These are phyloP conservation scores for Apodemus speciosus DNA, from an alignment of 2,113 vertebrate species.

Conservation along the genomic window DNA sequence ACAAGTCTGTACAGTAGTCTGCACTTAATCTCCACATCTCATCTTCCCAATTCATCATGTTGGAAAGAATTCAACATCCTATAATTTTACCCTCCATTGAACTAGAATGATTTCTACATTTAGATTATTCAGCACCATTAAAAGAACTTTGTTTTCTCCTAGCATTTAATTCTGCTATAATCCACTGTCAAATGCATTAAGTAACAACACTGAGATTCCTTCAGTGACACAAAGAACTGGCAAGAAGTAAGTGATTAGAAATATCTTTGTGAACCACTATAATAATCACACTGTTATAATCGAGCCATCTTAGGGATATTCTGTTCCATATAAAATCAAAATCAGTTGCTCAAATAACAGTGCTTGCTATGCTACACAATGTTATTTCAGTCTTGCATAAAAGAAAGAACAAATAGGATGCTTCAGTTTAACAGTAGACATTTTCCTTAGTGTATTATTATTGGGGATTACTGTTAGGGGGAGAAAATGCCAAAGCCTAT, in stretches of 20 bases:
- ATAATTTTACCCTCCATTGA: constrained; percentile 81
- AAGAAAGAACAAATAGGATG: neutral
- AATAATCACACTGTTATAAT: constrained; percentile 60
- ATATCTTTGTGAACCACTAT: constrained; percentile 42
- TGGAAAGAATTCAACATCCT: constrained; percentile 78
- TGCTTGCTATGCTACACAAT: neutral
- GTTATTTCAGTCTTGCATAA: neutral
- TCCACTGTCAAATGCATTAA: constrained; percentile 61
- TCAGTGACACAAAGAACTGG: constrained; percentile 46
- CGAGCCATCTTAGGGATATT: neutral
- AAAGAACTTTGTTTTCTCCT: constrained; percentile 65
- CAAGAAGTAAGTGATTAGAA: constrained; percentile 63
- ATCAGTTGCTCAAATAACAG: constrained; percentile 56
- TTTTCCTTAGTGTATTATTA: neutral
- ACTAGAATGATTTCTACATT: constrained; percentile 77
- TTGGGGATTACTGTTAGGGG: neutral
- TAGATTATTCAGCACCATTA: constrained; percentile 72
- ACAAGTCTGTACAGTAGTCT: constrained; percentile 69
- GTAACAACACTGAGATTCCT: constrained; percentile 3
- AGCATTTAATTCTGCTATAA: constrained; percentile 68
- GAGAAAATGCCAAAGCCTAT: neutral
- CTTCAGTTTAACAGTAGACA: neutral
- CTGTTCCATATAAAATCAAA: constrained; percentile 60
- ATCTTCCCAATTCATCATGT: constrained; percentile 71
- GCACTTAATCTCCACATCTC: constrained; percentile 67